phyloP scores from a whole-genome alignment of 1,140 invertebrate species.

The Gerris buenoi region DNA sequence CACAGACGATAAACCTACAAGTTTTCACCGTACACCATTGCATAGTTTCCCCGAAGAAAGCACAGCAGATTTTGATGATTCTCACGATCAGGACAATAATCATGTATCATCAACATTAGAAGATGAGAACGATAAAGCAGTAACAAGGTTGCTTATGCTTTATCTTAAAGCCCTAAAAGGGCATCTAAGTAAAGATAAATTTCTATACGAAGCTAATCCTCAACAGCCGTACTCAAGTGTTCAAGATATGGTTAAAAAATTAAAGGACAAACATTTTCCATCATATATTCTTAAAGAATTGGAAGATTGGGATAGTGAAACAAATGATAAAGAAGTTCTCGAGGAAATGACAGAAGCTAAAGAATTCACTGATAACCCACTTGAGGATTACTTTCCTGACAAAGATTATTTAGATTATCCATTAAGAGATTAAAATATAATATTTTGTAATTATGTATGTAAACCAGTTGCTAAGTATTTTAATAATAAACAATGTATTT shows the following conservation, averaged over 20 bases:
- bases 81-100: background rate
- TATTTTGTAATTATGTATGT: too few relatives aligned
- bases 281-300: conserved; percentile 9
- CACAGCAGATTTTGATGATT: background rate
- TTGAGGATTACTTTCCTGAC: background rate
- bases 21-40: too few relatives aligned
- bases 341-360: background rate
- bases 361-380: too few relatives aligned
- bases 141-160: background rate
- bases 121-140: conserved; percentile 3
- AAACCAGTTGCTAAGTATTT: too few relatives aligned
- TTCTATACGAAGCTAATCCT: conserved; percentile 9
- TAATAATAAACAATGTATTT: too few relatives aligned
- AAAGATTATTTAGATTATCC: conserved; percentile 3
- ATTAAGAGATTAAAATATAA: too few relatives aligned
- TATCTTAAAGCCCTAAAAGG: conserved; percentile 9
- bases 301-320: background rate
- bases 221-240: background rate
- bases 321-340: background rate
- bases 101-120: conserved; percentile 1
- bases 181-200: conserved; percentile 6
- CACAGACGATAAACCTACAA: too few relatives aligned
- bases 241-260: conserved; percentile 9
- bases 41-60: background rate
- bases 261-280: background rate